Evolutionary conservation across 1,140 invertebrate genomes (phyloP).

Genomic region (Nasonia giraulti): DNA sequence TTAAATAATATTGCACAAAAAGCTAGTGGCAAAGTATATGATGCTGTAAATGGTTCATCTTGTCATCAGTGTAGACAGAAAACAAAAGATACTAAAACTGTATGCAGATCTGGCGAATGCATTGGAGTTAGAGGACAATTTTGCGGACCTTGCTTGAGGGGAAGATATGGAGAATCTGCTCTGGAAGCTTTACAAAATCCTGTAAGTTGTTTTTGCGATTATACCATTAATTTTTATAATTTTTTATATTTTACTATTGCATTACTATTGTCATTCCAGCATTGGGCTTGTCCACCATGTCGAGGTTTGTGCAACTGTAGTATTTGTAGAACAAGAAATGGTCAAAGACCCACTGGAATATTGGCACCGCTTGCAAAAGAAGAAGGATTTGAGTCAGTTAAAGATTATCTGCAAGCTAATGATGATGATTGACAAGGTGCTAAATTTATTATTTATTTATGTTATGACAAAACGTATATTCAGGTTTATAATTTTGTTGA

Average conservation of each 20-base stretch:
- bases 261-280: conserved; percentile 51
- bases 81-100: conserved; percentile 73
- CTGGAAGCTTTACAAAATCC: conserved; percentile 69
- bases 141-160: conserved; percentile 72
- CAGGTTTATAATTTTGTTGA: neutral
- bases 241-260: neutral
- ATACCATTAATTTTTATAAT: neutral
- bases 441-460: neutral
- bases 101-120: conserved; percentile 70
- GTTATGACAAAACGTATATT: neutral
- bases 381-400: conserved; percentile 65
- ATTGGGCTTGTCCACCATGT: conserved; percentile 74
- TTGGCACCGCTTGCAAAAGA: conserved; percentile 64
- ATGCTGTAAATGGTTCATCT: conserved; percentile 61
- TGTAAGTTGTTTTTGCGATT: conserved; percentile 54
- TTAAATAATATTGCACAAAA: conserved; percentile 63
- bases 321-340: conserved; percentile 70
- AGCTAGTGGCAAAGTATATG: conserved; percentile 62
- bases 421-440: neutral
- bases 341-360: conserved; percentile 71
- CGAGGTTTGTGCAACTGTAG: conserved; percentile 73
- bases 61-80: conserved; percentile 75
- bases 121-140: conserved; percentile 72
- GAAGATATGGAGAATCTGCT: conserved; percentile 72
- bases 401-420: conserved; percentile 60